A percentile compares a stretch with the other conserved stretches of the same genome.
Evolutionary conservation across 2,113 vertebrate species (phyloP).

Genomic region (Eudyptes chrysolophus): DNA sequence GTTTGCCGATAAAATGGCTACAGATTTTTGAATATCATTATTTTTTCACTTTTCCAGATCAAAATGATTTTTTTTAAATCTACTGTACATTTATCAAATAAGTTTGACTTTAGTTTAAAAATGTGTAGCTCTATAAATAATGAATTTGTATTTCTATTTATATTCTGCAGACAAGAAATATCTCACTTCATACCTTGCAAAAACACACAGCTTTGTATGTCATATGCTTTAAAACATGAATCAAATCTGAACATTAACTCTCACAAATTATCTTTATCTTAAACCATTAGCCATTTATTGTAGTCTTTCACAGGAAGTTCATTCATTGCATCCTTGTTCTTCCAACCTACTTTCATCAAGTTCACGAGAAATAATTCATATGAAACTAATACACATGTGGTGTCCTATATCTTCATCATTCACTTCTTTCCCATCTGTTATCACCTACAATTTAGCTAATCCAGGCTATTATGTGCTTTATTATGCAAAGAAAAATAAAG

Average conservation of each 20-base stretch:
- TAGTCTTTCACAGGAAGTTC: constrained; percentile 54
- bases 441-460: constrained; percentile 89
- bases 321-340: constrained; percentile 53
- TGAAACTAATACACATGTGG: constrained; percentile 82
- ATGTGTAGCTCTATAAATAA: neutral
- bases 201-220: neutral
- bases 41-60: neutral
- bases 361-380: constrained; percentile 90
- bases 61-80: neutral
- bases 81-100: neutral
- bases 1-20: neutral
- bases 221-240: neutral
- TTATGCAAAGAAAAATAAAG: constrained; percentile 83
- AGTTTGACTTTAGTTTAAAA: neutral
- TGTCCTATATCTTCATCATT: constrained; percentile 85
- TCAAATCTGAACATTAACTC: neutral
- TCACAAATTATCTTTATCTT: constrained; percentile 30
- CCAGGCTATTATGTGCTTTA: constrained; percentile 83
- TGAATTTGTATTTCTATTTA: neutral
- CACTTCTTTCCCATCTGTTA: constrained; percentile 86
- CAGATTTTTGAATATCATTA: neutral
- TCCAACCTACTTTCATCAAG: constrained; percentile 71
- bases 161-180: neutral
- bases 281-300: constrained; percentile 39
- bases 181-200: neutral